phyloP scores from a whole-genome alignment of 1,140 invertebrate species.

The Bombus soroeensis region DNA sequence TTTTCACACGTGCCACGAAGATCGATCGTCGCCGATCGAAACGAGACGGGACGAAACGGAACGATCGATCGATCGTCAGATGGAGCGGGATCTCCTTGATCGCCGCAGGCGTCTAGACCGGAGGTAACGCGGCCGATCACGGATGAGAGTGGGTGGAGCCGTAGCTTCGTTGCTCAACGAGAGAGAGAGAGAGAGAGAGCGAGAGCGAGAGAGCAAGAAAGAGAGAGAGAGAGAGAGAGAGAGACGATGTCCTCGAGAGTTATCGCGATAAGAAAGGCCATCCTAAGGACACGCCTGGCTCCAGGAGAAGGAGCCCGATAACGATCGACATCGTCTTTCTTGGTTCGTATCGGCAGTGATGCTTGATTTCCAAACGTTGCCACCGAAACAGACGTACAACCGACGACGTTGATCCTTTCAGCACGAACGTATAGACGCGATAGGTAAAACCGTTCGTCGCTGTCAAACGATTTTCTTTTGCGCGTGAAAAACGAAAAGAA shows the following conservation, averaged over 20 bases:
- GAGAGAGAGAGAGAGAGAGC: conserved; percentile 8
- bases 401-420: no score
- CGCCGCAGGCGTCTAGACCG: conserved; percentile 65
- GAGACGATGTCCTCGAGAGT: conserved; percentile 70
- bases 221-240: conserved; percentile 11
- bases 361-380: conserved; percentile 56
- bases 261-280: conserved; percentile 81
- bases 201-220: conserved; percentile 28
- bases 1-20: conserved; percentile 47
- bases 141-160: conserved; percentile 71
- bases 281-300: conserved; percentile 78
- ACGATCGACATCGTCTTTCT: conserved; percentile 59
- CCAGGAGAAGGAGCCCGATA: conserved; percentile 57
- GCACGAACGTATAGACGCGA: no score
- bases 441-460: no score
- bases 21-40: conserved; percentile 53
- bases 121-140: conserved; percentile 61
- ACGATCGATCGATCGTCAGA: conserved; percentile 43
- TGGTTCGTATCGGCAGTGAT: conserved; percentile 40
- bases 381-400: conserved; percentile 39
- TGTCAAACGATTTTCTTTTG: no score
- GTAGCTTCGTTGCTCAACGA: conserved; percentile 66
- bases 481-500: no score
- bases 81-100: conserved; percentile 63
- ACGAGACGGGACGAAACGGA: conserved; percentile 17